Evolutionary conservation across 1,140 invertebrate species (phyloP).

Genomic region (Helicoverpa zea): DNA sequence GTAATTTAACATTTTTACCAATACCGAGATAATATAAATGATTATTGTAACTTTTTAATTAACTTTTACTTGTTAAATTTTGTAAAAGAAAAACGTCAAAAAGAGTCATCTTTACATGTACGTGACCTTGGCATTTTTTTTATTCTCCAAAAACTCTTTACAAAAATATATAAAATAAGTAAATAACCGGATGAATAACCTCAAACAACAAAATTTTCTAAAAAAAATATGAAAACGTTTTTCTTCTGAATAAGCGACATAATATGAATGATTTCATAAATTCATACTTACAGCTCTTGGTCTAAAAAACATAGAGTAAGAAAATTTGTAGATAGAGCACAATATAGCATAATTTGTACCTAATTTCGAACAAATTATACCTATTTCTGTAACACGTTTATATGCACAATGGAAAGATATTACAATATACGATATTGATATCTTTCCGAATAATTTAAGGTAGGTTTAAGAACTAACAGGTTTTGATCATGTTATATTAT

Average conservation of each 20-base stretch:
- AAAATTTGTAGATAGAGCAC: constrained; percentile 12
- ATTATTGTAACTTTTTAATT: too few relatives aligned
- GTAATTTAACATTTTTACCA: too few relatives aligned
- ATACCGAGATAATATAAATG: too few relatives aligned
- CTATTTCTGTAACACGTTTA: constrained; percentile 21
- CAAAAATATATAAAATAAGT: too few relatives aligned
- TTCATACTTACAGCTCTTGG: not conserved
- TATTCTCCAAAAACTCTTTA: too few relatives aligned
- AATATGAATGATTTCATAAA: not conserved
- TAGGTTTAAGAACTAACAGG: constrained; percentile 9
- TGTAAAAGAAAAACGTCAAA: too few relatives aligned
- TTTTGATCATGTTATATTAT: constrained; percentile 30
- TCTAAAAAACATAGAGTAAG: not conserved
- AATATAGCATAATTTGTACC: constrained; percentile 11
- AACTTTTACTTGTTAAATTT: too few relatives aligned
- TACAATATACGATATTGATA: constrained; percentile 34
- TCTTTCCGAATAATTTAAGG: not conserved
- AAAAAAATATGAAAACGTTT: too few relatives aligned
- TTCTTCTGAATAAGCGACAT: not conserved
- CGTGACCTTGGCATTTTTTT: too few relatives aligned
- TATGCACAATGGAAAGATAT: constrained; percentile 36
- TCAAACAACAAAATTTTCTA: too few relatives aligned
- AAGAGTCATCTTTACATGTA: too few relatives aligned
- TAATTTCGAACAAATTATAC: constrained; percentile 16
- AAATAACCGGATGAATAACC: too few relatives aligned